A percentile compares a stretch with the other conserved stretches of the same genome.
Evolutionary conservation across 2,113 vertebrate species (phyloP).

Genomic region (Cephalophus harveyi): DNA sequence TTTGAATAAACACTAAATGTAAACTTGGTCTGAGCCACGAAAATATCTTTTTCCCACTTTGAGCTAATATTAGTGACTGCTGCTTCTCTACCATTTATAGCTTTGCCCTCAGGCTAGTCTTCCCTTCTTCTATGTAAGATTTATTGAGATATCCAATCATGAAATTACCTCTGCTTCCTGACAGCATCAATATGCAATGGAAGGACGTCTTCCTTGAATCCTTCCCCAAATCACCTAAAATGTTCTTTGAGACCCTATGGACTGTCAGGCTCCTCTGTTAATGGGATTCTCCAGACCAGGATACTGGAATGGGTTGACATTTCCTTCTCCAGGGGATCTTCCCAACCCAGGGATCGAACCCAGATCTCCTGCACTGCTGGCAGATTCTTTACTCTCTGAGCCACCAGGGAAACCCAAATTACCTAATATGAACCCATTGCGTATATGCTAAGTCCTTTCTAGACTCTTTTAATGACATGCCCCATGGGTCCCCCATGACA

Average conservation of each 20-base stretch:
- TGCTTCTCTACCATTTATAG: not conserved
- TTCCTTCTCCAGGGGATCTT: not conserved
- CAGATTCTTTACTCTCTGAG: not conserved
- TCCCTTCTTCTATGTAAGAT: not conserved
- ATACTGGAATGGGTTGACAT: not conserved
- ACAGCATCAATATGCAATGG: not conserved
- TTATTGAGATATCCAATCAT: not conserved
- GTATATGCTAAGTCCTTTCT: not conserved
- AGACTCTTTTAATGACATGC: not conserved
- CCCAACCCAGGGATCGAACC: not conserved
- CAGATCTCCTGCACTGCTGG: not conserved
- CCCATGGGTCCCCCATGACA: too few species aligned
- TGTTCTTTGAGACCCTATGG: not conserved
- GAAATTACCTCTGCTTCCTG: not conserved
- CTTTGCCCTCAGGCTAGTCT: not conserved
- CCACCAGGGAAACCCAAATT: not conserved
- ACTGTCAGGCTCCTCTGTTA: not conserved
- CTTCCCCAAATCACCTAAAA: not conserved
- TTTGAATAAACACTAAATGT: not conserved
- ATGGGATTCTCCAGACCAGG: not conserved
- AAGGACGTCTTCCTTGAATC: not conserved
- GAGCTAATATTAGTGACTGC: not conserved
- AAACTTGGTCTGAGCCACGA: not conserved
- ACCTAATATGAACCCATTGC: not conserved
- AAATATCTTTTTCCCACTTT: not conserved